These are phyloP conservation scores for Smittia aterrima DNA, from an alignment of 2,888 invertebrate genomes.

Conservation along the genomic window DNA sequence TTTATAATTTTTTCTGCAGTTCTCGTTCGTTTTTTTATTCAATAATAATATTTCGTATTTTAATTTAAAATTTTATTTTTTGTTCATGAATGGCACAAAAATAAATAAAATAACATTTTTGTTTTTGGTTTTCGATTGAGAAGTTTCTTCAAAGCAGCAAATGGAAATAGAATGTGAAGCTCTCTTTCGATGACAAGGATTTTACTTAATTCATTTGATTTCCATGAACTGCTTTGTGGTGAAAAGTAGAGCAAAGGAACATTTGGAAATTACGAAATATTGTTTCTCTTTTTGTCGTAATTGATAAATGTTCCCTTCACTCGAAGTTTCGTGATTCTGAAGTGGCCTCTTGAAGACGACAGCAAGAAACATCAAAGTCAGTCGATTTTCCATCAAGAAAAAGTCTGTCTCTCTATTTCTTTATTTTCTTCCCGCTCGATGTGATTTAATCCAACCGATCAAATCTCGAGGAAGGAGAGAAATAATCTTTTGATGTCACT, in stretches of 20 bases:
- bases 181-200: neutral
- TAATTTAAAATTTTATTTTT: constrained; percentile 36
- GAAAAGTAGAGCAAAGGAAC: too few species aligned
- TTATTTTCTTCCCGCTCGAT: neutral
- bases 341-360: neutral
- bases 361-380: constrained; percentile 30
- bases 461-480: constrained; percentile 19
- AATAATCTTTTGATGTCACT: constrained; percentile 36
- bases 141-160: neutral
- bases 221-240: too few species aligned
- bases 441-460: constrained; percentile 23
- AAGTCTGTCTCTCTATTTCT: neutral
- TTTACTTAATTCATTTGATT: neutral
- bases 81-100: constrained; percentile 36
- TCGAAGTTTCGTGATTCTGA: neutral
- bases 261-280: too few species aligned
- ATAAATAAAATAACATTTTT: constrained; percentile 37
- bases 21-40: constrained; percentile 33
- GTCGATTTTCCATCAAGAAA: neutral
- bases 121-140: constrained; percentile 29
- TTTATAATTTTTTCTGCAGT: constrained; percentile 35
- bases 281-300: too few species aligned
- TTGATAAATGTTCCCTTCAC: too few species aligned
- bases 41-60: constrained; percentile 36
- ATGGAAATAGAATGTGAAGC: too few species aligned